Base-by-base conservation (phyloP, 2,888 invertebrate genomes). In the Drosophila multiciliata region DNA sequence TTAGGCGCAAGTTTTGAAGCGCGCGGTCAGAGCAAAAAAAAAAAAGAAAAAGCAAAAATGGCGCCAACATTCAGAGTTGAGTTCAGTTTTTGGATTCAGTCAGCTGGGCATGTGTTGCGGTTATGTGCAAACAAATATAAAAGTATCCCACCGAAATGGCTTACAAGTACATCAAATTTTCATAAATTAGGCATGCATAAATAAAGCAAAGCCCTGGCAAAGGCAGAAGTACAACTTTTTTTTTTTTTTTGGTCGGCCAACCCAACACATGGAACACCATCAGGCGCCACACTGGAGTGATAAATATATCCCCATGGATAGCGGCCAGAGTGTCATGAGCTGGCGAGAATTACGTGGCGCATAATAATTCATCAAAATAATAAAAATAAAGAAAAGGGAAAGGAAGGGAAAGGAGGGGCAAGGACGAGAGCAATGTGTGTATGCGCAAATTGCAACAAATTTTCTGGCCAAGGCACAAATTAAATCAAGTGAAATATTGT, bases 161-260 rank as follows among this genome's bases (percentile, higher is more conserved):
- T 87, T 83, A 85, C 85, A 85, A 89, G 89, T 87, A 87, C 87
- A 87, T 89, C 84, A 87, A 89, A 89, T 89, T 87, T 87, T 87
- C 87, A 87, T 87, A 87, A 87, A 89, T 87, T 87, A 89, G 87
- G 84, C 83, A 88, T 89, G 81, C 84, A 89, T 89, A 88, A 86
- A 88, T 84, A 83, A 75, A 78, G 78, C 74, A 59, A 82, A 68
- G 73, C 66, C 53, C 61, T 32, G 40, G 66, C 78, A 60, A 35
- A 26, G 36, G 17, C 17, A 36, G 36, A 36, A 36, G 35, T 45
- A 45, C 58, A 84, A 84, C 82, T 84, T 84, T 84, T 80, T 67
- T 70, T 75, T 29, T 29, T 26, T 23, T 23, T 23, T n/a, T n/a
- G n/a, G 78, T 76, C 75, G 73, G 73, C 77, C 77, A 58, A 66